Conservation (phyloP, 1,140 invertebrate genomes). For the Chelonus insularis region DNA sequence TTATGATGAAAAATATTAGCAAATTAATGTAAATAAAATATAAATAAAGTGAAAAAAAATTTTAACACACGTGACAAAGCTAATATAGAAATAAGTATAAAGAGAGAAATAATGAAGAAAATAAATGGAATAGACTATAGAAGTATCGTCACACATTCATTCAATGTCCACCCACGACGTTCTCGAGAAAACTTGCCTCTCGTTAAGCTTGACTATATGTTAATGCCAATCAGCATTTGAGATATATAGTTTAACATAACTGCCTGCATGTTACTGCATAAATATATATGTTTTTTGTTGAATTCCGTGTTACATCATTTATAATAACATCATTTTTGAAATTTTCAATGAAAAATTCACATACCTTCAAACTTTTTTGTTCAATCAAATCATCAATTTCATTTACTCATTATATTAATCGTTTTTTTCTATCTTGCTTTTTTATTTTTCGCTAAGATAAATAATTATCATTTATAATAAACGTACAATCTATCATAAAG, state of each 20-base stretch:
- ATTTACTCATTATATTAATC: too few species aligned
- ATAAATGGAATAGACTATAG: not conserved
- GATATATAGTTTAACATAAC: conserved; percentile 39
- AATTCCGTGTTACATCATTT: too few species aligned
- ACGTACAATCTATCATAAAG: too few species aligned
- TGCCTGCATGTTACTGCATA: conserved; percentile 25
- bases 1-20: too few species aligned
- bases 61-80: not conserved
- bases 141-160: not conserved
- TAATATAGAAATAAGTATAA: not conserved
- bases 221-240: conserved; percentile 40
- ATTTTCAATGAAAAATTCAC: too few species aligned
- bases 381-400: too few species aligned
- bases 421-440: too few species aligned
- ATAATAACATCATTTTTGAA: too few species aligned
- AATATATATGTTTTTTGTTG: not conserved
- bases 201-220: conserved; percentile 49
- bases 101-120: not conserved
- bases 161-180: conserved; percentile 23
- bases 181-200: conserved; percentile 31
- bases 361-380: too few species aligned
- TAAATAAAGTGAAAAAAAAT: not conserved
- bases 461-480: too few species aligned
- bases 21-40: too few species aligned
- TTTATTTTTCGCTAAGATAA: too few species aligned